Conservation (phyloP, 2,888 invertebrate genomes). For the Stramonita haemastoma region DNA sequence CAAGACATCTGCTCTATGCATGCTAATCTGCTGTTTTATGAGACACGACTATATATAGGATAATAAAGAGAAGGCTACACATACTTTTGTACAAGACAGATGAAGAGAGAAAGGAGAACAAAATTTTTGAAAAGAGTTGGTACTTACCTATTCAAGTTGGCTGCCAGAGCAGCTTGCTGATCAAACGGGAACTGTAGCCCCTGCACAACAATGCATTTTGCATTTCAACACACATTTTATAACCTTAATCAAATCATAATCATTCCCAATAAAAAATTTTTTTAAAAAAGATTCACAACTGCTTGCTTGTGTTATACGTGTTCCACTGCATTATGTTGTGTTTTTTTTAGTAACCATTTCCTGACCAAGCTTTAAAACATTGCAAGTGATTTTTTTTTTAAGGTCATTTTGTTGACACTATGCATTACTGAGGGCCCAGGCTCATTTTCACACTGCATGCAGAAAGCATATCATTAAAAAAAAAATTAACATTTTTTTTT, state of each 20-base stretch:
- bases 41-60: slow-evolving; percentile 19
- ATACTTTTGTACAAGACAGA: slow-evolving; percentile 30
- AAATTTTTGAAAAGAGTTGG: slow-evolving; percentile 6
- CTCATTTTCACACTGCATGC: too few species aligned
- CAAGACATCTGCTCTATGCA: not conserved
- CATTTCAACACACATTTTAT: not conserved
- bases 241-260: not conserved
- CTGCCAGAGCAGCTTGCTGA: slow-evolving; percentile 64
- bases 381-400: too few species aligned
- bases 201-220: slow-evolving; percentile 48
- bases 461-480: too few species aligned
- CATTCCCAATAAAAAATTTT: too few species aligned
- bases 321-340: too few species aligned
- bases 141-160: slow-evolving; percentile 72
- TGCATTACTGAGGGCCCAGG: too few species aligned
- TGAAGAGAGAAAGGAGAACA: slow-evolving; percentile 31
- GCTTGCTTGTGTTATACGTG: too few species aligned
- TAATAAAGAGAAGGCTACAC: slow-evolving; percentile 33
- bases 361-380: too few species aligned
- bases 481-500: too few species aligned
- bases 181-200: slow-evolving; percentile 65
- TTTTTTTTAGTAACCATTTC: too few species aligned
- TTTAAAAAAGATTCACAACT: too few species aligned
- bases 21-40: slow-evolving; percentile 11
- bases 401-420: too few species aligned